Conservation (phyloP, 2,113 vertebrate species). For the Equus quagga region DNA sequence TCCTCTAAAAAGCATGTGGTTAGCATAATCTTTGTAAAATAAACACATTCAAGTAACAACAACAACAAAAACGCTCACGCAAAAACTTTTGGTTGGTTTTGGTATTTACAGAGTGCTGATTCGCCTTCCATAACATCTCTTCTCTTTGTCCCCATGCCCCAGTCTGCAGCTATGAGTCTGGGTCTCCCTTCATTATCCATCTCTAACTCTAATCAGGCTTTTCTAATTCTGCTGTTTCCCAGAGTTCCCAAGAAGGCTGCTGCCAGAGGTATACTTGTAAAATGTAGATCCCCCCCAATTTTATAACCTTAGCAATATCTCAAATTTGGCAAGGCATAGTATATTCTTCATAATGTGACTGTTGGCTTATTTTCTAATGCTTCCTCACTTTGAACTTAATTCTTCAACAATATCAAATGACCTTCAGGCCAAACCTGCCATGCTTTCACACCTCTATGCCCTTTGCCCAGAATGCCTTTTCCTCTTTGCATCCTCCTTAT, state of each 20-base stretch:
- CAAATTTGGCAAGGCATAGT: background rate
- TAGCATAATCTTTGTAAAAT: conserved; percentile 37
- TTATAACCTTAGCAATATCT: background rate
- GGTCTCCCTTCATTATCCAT: background rate
- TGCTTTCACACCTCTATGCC: background rate
- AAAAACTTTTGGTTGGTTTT: background rate
- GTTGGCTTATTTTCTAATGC: background rate
- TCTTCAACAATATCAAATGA: background rate
- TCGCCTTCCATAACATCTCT: background rate
- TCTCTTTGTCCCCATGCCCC: background rate
- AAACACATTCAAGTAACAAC: background rate
- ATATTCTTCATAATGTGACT: background rate
- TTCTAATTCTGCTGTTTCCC: background rate
- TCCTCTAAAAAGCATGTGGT: background rate
- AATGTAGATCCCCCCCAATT: background rate
- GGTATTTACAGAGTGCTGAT: background rate
- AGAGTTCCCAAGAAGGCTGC: background rate
- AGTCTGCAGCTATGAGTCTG: background rate
- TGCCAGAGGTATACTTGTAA: background rate
- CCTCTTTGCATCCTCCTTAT: background rate
- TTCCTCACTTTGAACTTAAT: background rate
- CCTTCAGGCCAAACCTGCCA: background rate
- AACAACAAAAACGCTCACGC: background rate
- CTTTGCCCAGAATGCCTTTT: background rate
- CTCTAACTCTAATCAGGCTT: background rate